These are phyloP conservation scores for Synaphobranchus kaupii DNA, from an alignment of 2,797 vertebrate species.

Conservation along the genomic window DNA sequence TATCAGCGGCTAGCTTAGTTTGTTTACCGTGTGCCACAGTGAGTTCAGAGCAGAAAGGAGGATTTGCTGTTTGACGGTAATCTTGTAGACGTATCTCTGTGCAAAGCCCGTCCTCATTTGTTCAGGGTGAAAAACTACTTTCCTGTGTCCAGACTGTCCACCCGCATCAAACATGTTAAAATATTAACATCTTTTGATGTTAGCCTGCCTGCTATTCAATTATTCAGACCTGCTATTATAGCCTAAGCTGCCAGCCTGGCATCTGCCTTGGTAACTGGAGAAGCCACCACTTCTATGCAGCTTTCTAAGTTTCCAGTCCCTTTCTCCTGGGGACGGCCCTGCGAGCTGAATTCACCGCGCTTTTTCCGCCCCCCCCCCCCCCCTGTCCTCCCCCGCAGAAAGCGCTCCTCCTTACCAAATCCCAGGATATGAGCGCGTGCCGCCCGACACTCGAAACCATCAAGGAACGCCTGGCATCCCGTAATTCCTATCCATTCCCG, in stretches of 20 bases:
- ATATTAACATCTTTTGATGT: constrained; percentile 40
- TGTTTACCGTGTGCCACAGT: neutral
- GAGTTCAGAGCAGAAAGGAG: neutral
- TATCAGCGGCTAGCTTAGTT: neutral
- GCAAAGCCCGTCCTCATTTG: neutral
- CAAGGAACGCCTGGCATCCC: constrained; percentile 39
- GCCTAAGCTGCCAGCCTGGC: constrained; percentile 36
- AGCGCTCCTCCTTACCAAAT: constrained; percentile 56
- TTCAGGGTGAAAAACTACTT: neutral
- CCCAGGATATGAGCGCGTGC: constrained; percentile 49
- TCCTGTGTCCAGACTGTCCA: constrained; percentile 31
- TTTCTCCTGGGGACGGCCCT: neutral
- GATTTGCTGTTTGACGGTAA: neutral
- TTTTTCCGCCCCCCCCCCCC: constrained; percentile 58
- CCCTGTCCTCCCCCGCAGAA: constrained; percentile 54
- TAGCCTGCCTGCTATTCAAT: constrained; percentile 35
- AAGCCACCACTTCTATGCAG: neutral
- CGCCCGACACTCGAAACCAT: constrained; percentile 41
- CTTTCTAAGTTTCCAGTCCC: neutral
- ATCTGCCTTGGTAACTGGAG: constrained; percentile 17
- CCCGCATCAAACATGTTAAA: constrained; percentile 40
- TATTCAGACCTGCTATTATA: constrained; percentile 36
- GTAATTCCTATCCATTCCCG: constrained; percentile 40
- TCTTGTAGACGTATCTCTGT: neutral
- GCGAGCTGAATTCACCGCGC: constrained; percentile 37